A percentile compares a stretch with the other conserved stretches of the same genome.
phyloP scores from a whole-genome alignment of 2,113 vertebrate species.

The Hemiprocne comata region DNA sequence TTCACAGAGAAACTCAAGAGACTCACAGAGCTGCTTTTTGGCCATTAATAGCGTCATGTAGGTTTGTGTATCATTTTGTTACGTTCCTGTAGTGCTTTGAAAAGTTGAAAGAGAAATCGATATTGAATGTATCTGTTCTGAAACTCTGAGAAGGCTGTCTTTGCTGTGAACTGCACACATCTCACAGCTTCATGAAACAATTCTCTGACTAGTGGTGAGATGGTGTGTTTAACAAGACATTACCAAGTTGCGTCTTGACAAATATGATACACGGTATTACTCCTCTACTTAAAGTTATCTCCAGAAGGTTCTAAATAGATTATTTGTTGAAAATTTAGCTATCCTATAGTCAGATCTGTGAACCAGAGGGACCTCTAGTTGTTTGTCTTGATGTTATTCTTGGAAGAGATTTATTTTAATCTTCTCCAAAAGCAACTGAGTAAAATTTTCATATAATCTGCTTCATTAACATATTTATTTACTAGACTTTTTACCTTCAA shows the following conservation, averaged over 20 bases:
- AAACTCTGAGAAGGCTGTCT: not conserved
- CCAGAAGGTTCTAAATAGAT: not conserved
- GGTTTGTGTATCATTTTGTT: not conserved
- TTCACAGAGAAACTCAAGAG: not conserved
- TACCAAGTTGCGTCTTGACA: not conserved
- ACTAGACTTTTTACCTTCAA: not conserved
- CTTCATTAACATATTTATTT: not conserved
- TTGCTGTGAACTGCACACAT: not conserved
- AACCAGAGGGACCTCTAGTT: not conserved
- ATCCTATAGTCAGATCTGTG: not conserved
- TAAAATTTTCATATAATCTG: not conserved
- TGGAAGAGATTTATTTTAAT: not conserved
- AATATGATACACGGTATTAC: not conserved
- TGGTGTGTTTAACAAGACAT: not conserved
- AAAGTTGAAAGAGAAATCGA: not conserved
- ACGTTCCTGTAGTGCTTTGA: not conserved
- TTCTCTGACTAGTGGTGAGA: not conserved
- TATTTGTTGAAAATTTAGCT: not conserved
- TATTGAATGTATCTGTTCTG: not conserved
- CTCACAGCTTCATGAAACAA: fast-evolving
- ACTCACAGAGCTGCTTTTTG: not conserved
- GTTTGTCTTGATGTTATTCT: not conserved
- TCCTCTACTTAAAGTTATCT: not conserved
- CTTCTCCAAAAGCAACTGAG: not conserved
- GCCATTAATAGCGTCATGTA: fast-evolving